A percentile compares a stretch with the other conserved stretches of the same genome.
These are phyloP conservation scores for Hyla sarda DNA, from an alignment of 2,113 vertebrate genomes.

Conservation along the genomic window DNA sequence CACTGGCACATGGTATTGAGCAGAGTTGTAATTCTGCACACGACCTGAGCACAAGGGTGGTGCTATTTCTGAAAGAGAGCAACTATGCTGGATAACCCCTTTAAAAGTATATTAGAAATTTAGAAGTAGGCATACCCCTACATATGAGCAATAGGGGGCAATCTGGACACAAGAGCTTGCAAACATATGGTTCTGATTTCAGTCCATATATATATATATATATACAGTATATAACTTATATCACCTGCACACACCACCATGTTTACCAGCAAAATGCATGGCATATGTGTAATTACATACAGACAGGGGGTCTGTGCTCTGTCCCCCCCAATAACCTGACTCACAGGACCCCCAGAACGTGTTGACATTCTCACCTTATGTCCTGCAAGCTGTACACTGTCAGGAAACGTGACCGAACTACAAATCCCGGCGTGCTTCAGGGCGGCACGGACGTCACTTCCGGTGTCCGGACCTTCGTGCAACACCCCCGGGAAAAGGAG, in stretches of 20 bases:
- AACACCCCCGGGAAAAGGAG: background rate
- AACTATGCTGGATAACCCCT: background rate
- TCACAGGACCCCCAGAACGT: background rate
- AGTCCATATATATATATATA: no score
- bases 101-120: no score
- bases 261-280: background rate
- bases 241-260: background rate
- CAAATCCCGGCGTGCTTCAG: conserved; percentile 1
- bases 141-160: no score
- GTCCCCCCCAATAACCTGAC: background rate
- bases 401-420: background rate
- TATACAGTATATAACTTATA: no score
- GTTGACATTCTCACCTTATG: conserved; percentile 3
- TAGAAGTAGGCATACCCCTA: no score
- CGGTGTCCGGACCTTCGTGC: background rate
- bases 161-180: background rate
- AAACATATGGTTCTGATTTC: background rate
- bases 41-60: no score
- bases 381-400: background rate
- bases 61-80: no score
- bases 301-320: background rate
- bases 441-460: background rate
- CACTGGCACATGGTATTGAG: no score
- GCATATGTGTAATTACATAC: background rate
- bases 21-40: no score